Conservation (phyloP, 2,113 vertebrate species). For the Pituophis catenifer region DNA sequence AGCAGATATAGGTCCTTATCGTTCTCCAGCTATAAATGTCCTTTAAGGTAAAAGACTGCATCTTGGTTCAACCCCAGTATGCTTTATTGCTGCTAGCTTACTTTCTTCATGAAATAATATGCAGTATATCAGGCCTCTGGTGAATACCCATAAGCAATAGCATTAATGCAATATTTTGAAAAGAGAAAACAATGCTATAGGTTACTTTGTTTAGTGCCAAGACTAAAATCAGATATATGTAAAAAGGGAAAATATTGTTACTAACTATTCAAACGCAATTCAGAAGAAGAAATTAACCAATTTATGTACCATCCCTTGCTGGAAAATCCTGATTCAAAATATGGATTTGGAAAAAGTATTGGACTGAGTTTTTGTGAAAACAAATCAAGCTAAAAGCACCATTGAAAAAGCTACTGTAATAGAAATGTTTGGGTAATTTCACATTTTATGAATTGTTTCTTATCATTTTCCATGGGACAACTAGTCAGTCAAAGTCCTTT, state of each 20-base stretch:
- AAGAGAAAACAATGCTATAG: background rate
- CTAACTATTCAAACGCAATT: background rate
- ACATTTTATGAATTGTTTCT: background rate
- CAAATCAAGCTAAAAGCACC: background rate
- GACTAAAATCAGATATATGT: background rate
- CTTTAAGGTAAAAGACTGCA: background rate
- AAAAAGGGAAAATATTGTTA: background rate
- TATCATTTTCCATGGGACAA: background rate
- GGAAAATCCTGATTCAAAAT: background rate
- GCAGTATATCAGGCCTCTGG: conserved; percentile 14
- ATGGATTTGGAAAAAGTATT: background rate
- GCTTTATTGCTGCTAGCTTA: background rate
- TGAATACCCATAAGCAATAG: background rate
- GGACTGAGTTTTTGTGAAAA: background rate
- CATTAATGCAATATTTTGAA: conserved; percentile 1
- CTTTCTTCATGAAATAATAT: conserved; percentile 7
- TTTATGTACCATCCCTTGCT: background rate
- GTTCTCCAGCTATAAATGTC: background rate
- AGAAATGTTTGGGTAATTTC: background rate
- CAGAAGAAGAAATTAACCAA: conserved; percentile 15
- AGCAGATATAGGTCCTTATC: background rate
- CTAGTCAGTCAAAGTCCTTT: background rate
- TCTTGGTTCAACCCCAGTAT: background rate
- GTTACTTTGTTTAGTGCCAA: background rate
- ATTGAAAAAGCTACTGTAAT: background rate